Conservation (phyloP, 1,140 invertebrate species). For the Diachasma alloeum region DNA sequence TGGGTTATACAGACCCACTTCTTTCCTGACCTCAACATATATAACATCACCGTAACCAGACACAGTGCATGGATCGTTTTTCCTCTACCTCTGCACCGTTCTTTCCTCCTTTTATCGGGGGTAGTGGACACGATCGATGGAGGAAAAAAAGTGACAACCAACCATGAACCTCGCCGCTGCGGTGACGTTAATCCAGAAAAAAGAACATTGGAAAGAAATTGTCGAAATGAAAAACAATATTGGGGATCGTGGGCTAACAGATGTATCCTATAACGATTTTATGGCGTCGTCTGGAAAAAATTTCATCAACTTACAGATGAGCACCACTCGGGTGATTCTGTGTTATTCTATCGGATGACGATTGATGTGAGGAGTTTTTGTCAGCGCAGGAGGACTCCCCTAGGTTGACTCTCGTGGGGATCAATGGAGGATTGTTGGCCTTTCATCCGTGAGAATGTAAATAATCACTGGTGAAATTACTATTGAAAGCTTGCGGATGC, state of each 20-base stretch:
- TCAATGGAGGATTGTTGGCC: no score
- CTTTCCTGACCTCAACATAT: background rate
- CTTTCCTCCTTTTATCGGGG: background rate
- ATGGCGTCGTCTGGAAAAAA: background rate
- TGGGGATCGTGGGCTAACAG: background rate
- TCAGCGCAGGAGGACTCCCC: no score
- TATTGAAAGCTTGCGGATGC: no score
- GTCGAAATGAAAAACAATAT: background rate
- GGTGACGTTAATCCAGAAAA: background rate
- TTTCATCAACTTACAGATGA: background rate
- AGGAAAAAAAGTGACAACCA: constrained; percentile 1
- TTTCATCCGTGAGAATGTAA: no score
- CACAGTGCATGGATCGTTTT: background rate
- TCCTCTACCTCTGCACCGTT: background rate
- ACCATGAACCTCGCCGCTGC: background rate
- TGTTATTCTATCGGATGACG: background rate
- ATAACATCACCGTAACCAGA: background rate
- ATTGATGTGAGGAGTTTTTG: background rate
- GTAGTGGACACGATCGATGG: constrained; percentile 1
- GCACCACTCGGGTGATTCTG: background rate
- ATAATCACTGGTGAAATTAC: no score
- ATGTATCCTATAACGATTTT: background rate
- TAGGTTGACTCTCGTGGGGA: no score
- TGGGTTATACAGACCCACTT: background rate
- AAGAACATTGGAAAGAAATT: background rate